A percentile compares a stretch with the other conserved stretches of the same genome.
These are phyloP conservation scores for Odontophorus gujanensis DNA, from an alignment of 2,113 vertebrate genomes.

Conservation along the genomic window DNA sequence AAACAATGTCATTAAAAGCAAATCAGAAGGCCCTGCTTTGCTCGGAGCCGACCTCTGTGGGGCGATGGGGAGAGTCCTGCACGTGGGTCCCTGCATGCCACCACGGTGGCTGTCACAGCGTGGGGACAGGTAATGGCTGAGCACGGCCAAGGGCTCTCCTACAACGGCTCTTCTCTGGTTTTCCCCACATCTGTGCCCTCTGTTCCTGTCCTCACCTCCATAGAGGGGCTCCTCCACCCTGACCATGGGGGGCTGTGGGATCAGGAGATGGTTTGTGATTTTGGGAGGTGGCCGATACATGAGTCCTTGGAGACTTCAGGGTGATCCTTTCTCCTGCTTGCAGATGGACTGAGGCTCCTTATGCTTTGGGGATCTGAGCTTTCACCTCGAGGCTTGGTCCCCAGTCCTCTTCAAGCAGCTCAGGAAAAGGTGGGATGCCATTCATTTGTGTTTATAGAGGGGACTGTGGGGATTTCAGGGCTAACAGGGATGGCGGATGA, in stretches of 20 bases:
- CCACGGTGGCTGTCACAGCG: rapidly evolving
- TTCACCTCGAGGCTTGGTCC: rapidly evolving
- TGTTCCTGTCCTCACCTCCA: rapidly evolving
- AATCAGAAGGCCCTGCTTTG: not conserved
- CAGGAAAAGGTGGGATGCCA: rapidly evolving
- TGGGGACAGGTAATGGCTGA: rapidly evolving
- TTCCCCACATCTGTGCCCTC: not conserved
- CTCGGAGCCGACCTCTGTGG: rapidly evolving
- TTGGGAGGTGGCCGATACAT: rapidly evolving
- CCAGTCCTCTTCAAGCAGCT: not conserved
- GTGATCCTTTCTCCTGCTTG: rapidly evolving
- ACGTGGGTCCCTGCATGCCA: rapidly evolving
- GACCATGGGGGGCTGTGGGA: rapidly evolving
- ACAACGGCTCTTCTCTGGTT: rapidly evolving
- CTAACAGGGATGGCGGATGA: not conserved
- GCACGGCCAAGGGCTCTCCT: not conserved
- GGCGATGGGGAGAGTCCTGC: not conserved
- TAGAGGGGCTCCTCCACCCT: rapidly evolving
- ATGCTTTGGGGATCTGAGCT: rapidly evolving
- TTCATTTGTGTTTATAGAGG: rapidly evolving
- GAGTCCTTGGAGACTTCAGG: not conserved
- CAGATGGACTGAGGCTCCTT: not conserved
- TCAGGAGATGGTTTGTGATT: not conserved
- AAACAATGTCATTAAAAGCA: conserved; percentile 66
- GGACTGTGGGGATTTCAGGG: rapidly evolving